A percentile compares a stretch with the other conserved stretches of the same genome.
Conservation (phyloP, 30 jellyfish, hydroid and myxozoan genomes). For the Clytia hemisphaerica region DNA sequence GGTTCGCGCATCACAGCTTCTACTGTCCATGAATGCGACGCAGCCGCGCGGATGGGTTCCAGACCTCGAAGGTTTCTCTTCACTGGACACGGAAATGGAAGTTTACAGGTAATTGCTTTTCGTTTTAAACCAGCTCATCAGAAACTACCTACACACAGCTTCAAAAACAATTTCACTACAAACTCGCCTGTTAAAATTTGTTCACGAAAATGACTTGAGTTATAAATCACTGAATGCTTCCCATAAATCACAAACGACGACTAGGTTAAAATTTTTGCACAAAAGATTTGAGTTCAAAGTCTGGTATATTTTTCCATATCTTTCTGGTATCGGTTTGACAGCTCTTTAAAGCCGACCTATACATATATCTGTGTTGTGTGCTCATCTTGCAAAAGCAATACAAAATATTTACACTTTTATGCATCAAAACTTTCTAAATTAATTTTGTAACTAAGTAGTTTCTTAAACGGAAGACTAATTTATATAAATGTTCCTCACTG, state of each 20-base stretch:
- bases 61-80: slow-evolving; percentile 91
- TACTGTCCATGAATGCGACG: slow-evolving; percentile 92
- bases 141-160: not conserved
- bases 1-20: slow-evolving; percentile 89
- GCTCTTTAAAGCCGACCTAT: too few species aligned
- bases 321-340: too few species aligned
- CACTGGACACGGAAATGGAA: slow-evolving; percentile 97
- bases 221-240: too few species aligned
- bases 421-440: not conserved
- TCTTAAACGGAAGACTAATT: not conserved
- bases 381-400: too few species aligned
- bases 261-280: too few species aligned
- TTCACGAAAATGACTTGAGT: not conserved
- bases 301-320: too few species aligned
- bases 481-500: not conserved
- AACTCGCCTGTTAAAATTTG: not conserved
- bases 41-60: slow-evolving; percentile 97
- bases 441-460: not conserved
- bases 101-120: slow-evolving; percentile 65
- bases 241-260: too few species aligned
- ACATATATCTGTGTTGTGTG: too few species aligned
- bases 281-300: too few species aligned
- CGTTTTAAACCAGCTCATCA: not conserved
- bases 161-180: not conserved
- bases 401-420: not conserved